Percentiles rank a stretch among this genome's conserved stretches.
phyloP scores from a whole-genome alignment of 2,888 invertebrate species.

The Aquatica leii region DNA sequence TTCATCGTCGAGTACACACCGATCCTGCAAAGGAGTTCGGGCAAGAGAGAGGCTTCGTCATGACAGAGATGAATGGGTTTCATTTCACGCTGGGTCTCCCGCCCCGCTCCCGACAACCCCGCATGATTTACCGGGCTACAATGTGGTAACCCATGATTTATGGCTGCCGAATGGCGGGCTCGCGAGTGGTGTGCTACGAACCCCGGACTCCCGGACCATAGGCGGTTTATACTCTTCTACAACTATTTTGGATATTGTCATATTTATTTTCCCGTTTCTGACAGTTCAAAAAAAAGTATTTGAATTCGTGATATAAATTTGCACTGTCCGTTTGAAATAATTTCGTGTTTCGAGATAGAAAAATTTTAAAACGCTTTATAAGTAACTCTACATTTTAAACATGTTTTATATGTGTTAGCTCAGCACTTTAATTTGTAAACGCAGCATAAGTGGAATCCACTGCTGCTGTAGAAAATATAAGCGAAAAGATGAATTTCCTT shows the following conservation, averaged over 20 bases:
- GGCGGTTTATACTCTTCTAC: constrained; percentile 40
- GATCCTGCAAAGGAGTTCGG: constrained; percentile 44
- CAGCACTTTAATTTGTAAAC: constrained; percentile 28
- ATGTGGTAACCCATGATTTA: constrained; percentile 76
- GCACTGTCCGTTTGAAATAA: neutral
- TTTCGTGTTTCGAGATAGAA: neutral
- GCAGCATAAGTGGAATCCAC: constrained; percentile 37
- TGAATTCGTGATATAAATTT: constrained; percentile 8
- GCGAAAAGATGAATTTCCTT: constrained; percentile 57
- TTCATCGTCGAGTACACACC: constrained; percentile 35
- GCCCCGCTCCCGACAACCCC: constrained; percentile 61
- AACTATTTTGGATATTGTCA: constrained; percentile 48
- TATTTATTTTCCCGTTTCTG: constrained; percentile 34
- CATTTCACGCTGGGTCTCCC: constrained; percentile 65
- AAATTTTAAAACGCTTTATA: neutral
- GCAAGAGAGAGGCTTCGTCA: constrained; percentile 34
- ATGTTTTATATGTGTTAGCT: constrained; percentile 10
- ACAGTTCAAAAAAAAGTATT: constrained; percentile 7
- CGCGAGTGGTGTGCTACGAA: constrained; percentile 57
- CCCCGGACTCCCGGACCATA: constrained; percentile 51
- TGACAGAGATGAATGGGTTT: constrained; percentile 64
- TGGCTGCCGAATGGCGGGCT: constrained; percentile 68
- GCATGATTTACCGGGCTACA: constrained; percentile 73
- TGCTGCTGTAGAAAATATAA: constrained; percentile 54
- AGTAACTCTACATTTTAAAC: constrained; percentile 11